A percentile compares a stretch with the other conserved stretches of the same genome.
These are phyloP conservation scores for Coptodon rendalli DNA, from an alignment of 2,113 vertebrate species.

Conservation along the genomic window DNA sequence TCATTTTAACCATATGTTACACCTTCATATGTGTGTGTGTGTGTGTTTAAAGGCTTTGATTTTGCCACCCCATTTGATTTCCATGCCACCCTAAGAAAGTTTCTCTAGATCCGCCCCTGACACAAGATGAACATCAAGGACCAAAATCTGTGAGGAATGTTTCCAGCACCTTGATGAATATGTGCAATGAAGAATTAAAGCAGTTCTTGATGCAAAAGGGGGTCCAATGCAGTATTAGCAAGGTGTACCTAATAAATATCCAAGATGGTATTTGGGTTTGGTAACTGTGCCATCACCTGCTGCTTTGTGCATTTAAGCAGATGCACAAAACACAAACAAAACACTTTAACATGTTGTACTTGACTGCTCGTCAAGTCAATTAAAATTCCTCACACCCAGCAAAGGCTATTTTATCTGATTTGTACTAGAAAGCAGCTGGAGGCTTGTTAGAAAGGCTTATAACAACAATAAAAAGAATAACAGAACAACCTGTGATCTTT, in stretches of 20 bases:
- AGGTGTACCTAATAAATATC: neutral
- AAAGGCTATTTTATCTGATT: neutral
- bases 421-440: neutral
- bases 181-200: neutral
- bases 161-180: neutral
- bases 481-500: neutral
- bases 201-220: neutral
- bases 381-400: neutral
- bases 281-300: neutral
- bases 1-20: neutral
- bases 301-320: neutral
- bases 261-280: neutral
- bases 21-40: fast-evolving
- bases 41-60: too few relatives aligned
- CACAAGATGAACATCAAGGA: neutral
- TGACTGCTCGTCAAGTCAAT: neutral
- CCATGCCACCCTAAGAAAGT: neutral
- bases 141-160: neutral
- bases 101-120: neutral
- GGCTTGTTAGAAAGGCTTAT: neutral
- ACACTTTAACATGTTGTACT: neutral
- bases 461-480: neutral
- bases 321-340: neutral
- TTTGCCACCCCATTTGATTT: neutral
- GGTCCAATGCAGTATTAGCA: neutral